phyloP scores from a whole-genome alignment of 1,140 invertebrate genomes.

The Zaprionus gabonicus region DNA sequence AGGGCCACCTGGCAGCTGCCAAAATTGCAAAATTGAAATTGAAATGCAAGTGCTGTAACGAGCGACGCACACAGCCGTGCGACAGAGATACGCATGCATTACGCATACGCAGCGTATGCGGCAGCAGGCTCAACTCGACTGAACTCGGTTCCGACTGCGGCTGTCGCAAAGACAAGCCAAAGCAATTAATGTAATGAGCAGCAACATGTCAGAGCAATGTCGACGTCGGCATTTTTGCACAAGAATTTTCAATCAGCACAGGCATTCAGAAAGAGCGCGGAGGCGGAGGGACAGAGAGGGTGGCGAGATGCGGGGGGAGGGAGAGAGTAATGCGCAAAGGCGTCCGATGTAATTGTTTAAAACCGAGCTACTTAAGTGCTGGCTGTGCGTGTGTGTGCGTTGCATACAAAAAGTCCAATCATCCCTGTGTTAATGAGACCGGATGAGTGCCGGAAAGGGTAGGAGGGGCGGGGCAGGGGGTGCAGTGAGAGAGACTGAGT shows the following conservation, averaged over 20 bases:
- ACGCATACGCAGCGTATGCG: slow-evolving; percentile 75
- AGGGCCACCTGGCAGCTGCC: slow-evolving; percentile 81
- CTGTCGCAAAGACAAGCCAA: slow-evolving; percentile 82
- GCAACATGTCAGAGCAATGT: slow-evolving; percentile 75
- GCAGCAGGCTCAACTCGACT: slow-evolving; percentile 11
- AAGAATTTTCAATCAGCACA: slow-evolving; percentile 80
- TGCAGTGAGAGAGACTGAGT: not conserved
- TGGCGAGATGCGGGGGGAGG: not conserved
- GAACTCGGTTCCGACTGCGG: not conserved
- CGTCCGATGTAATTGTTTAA: slow-evolving; percentile 80
- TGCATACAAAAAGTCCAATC: slow-evolving; percentile 79
- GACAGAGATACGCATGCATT: slow-evolving; percentile 62
- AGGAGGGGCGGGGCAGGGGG: not conserved
- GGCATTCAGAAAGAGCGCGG: slow-evolving; percentile 41
- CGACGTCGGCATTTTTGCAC: slow-evolving; percentile 82
- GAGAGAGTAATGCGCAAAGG: slow-evolving; percentile 70
- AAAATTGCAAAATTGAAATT: slow-evolving; percentile 83
- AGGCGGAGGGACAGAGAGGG: not conserved
- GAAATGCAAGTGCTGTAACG: slow-evolving; percentile 76
- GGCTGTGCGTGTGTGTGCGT: slow-evolving; percentile 9
- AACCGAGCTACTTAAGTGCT: slow-evolving; percentile 78
- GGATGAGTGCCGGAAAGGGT: not conserved
- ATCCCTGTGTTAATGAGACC: slow-evolving; percentile 77
- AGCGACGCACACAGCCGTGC: slow-evolving; percentile 20
- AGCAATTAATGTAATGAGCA: slow-evolving; percentile 82